Base-by-base conservation (phyloP, 2,888 invertebrate genomes). In the Liposcelis brunnea region DNA sequence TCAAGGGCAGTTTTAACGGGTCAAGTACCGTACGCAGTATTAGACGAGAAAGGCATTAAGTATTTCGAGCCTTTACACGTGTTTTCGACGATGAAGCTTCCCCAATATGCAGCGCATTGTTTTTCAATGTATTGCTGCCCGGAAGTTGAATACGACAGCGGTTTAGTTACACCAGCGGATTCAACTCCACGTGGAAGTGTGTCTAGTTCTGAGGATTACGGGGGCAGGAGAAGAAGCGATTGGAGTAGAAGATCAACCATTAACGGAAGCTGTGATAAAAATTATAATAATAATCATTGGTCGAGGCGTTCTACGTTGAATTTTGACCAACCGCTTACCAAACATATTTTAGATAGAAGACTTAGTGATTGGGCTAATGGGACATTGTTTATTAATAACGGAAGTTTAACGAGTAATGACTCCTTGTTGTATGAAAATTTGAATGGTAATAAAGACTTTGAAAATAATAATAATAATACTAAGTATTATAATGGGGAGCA, bases 51-150 rank as follows among this genome's bases (percentile, higher is more conserved):
- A 51, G 83, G 84, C 18, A 74, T 83, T 31, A 73, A 74, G 47
- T 76, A 77, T 55, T 82, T 83, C 56, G 80, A 80, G 56, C 82
- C 82, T 0, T 65, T 80, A 53, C 78, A 80, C 56, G 80, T 79
- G 47, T 77, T 80, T 59, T 74, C 75, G 19, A 78, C 79, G 1
- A 61, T 82, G 45, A 74, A 76, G 52, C 62, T 82, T 19, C 75
- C 75, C 50, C 70, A 75, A 53, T 74, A 75, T 1, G 70, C 70
- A 6, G 72, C 74, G 5, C 72, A 75, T 58, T 67, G 76, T n/a
- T 75, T 75, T 53, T 73, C 74, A 7, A 75, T 75, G 71, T 76
- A 76, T 54, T 71, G 71, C 52, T 75, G 74, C 54, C 74, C 73
- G 8, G 63, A 72, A 1, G 69, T 36, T 12, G 45, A 48, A n/a